Evolutionary conservation across 2,888 invertebrate species (phyloP), one percentile per base, ranked within the genome.

Genomic region (Pandemis cinnamomeana): DNA sequence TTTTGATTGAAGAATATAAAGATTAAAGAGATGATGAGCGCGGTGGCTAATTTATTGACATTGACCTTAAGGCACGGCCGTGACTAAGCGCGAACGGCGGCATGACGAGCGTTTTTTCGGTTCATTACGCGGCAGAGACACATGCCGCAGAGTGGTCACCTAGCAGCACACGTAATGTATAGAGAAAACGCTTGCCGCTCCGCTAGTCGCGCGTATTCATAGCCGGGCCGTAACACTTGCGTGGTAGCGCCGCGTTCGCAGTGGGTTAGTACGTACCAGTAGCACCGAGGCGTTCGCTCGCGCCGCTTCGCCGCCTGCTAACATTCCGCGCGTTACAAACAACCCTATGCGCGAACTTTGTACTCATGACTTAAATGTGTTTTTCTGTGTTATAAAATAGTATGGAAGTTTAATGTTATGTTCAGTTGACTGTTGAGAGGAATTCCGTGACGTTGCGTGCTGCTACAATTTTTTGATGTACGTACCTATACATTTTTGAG

Each of bases 221-320:
- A 36, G 27, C 27, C 27, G 27, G 27, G 27, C 27, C 27, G 27
- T 36, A 36, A 71, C 66, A 60, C 67, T 76, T 62, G 55, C 68
- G 67, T 72, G 76, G 74, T 70, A 77, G 71, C 72, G 62, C 46
- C 51, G 64, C 55, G 70, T 70, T 76, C 71, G 73, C 76, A 70
- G 70, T 55, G 66, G 75, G 78, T 69, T 77, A 71, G 74, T 67
- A 77, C 76, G 73, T 77, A 80, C 79, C 84, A 84, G 83, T 84
- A 77, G 80, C 78, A 72, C n/a, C 42, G 60, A 7, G 42, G 51
- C 64, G 75, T 66, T 76, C 70, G 79, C 77, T 78, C 78, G 81
- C 76, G 79, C 75, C 76, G 78, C 79, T 66, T 76, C 75, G 69
- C 75, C 67, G 80, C 77, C 80, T 76, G 75, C 70, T 51, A 62